These are phyloP conservation scores for Saguinus imperator DNA, from an alignment of 2,113 vertebrate genomes.

Conservation along the genomic window DNA sequence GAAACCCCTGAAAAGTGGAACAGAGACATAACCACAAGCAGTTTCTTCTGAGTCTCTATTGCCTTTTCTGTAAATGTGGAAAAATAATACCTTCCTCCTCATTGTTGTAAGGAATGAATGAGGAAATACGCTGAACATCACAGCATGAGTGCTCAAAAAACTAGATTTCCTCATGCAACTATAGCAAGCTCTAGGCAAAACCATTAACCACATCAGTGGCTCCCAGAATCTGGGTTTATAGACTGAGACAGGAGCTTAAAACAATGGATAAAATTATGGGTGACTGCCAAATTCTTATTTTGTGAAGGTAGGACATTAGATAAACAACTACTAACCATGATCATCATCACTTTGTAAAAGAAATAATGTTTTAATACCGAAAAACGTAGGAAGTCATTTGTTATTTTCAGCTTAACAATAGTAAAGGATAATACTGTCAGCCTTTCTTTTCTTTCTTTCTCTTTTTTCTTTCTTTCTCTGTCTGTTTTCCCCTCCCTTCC, in stretches of 20 bases:
- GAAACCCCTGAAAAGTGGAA: not conserved
- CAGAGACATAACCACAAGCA: not conserved
- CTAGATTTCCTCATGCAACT: not conserved
- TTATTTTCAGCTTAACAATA: not conserved
- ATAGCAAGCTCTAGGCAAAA: constrained; percentile 21
- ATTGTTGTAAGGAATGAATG: not conserved
- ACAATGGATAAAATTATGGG: not conserved
- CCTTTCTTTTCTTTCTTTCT: not conserved
- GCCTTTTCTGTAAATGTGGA: not conserved
- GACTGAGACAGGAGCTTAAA: not conserved
- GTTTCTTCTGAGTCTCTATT: not conserved
- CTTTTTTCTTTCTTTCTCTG: no score
- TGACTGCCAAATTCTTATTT: not conserved
- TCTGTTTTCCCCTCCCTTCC: not conserved
- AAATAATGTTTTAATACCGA: not conserved
- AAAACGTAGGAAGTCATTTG: not conserved
- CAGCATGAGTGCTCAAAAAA: not conserved
- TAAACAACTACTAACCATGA: not conserved
- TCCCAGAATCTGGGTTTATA: not conserved
- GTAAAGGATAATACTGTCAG: not conserved
- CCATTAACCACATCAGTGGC: not conserved
- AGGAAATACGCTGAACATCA: not conserved
- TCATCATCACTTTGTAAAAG: constrained; percentile 8
- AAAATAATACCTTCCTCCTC: not conserved
- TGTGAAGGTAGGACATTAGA: not conserved